Evolutionary conservation across 1,140 invertebrate genomes (phyloP), one percentile per base, ranked within the genome.

Genomic region (Ceratina japonica): DNA sequence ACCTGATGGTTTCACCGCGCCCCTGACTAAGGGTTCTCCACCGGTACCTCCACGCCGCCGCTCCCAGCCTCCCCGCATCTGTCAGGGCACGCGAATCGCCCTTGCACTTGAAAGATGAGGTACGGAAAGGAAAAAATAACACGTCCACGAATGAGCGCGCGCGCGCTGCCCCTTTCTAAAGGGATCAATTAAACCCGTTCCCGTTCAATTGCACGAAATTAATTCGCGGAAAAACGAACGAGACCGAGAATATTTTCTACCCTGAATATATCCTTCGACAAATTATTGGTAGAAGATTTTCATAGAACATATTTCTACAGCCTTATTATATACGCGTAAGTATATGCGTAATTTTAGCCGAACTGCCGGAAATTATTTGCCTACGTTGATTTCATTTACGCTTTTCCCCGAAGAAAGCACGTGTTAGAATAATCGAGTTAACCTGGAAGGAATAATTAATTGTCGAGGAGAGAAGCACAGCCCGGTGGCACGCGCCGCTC

Each of bases 31-130:
- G 61, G 62, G 79, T 70, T 75, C 83, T 79, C 84, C 81, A 70
- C 10, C 59, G 7, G 49, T 77, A 72, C 69, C 54, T 52, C 75
- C 62, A 31, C 80, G 27, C 27, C 80, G 27, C 27, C 75, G 79
- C 76, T 78, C 76, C 83, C 87, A 80, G 79, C 86, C 84, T 87
- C 83, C 86, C 87, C 82, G 89, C 89, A 91, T 92, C 90, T 92
- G 90, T 89, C 87, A 73, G 84, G 87, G 89, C 88, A 91, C 89
- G 90, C 89, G 88, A 90, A 87, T 87, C 86, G 85, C 86, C 82
- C 88, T 76, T 68, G 18, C 63, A 68, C 69, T 62, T 54, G 64
- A 58, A 87, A 87, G 82, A 88, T 86, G 86, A 89, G 84, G 88
- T 85, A 81, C 84, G 77, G 84, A 87, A 87, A 74, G 86, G 86